Evolutionary conservation across 2,113 vertebrate genomes (phyloP), one percentile per base, ranked within the genome.

Genomic region (Dasyurus viverrinus): DNA sequence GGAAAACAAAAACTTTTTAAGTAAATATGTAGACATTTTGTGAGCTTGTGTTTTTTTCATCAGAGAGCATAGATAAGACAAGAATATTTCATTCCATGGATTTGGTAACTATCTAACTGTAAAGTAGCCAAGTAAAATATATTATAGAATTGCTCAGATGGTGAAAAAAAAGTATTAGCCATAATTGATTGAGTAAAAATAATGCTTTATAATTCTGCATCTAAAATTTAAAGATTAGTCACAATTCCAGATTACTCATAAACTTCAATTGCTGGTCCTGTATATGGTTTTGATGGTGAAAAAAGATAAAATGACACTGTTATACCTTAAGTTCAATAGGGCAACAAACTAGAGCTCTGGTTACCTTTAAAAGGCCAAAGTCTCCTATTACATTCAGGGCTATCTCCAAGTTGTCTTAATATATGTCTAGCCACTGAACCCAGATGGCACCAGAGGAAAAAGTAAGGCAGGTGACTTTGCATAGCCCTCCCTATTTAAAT

Each of bases 201-300:
- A 84, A 42, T 42, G n/a, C n/a, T 84, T 84, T 42, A 5, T 76
- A 76, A 68, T 68, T 68, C n/a, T 12, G 36, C 14, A 16, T n/a
- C n/a, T 42, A 84, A 84, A 84, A 42, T 22, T 42, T 84, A 16
- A 42, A 16, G 36, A 84, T 42, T 84, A 6, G 6, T 84, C 16
- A 42, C 16, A 96, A 97, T 93, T 95, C 91, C 60, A 96, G 97
- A 96, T 97, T 94, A 97, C 95, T 93, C 95, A 95, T 91, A 96
- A 95, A 92, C 97, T 93, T 97, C 53, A 16, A 92, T 89, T 95
- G 89, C 68, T 92, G 89, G 46, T 47, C 91, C 94, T 94, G 27
- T 89, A 94, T 90, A 95, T 76, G 53, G 94, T 94, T 95, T 91
- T 95, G 54, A 95, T 95, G 55, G 96, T 54, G 30, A 89, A 93